phyloP scores from a whole-genome alignment of 2,113 vertebrate species.

The Gorsachius goisagi region DNA sequence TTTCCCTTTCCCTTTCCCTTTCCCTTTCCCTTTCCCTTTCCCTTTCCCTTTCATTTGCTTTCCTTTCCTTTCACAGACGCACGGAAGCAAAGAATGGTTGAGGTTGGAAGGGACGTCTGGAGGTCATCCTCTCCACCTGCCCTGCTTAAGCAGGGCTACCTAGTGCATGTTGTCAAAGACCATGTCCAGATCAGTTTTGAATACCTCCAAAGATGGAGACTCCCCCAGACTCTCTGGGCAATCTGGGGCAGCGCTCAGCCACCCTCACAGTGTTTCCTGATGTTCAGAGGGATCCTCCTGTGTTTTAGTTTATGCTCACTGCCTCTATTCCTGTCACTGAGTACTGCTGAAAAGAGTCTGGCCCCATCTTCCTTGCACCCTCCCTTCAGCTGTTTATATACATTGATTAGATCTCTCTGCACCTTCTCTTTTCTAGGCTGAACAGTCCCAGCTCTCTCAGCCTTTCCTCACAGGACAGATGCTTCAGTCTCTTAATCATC shows the following conservation, averaged over 20 bases:
- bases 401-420: background rate
- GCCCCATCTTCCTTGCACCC: background rate
- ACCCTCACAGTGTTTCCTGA: background rate
- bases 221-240: background rate
- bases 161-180: background rate
- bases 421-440: background rate
- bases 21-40: too few species aligned
- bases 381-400: background rate
- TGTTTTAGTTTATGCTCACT: background rate
- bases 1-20: fast-evolving
- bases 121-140: background rate
- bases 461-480: background rate
- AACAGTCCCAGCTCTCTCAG: background rate
- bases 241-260: background rate
- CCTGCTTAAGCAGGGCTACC: background rate
- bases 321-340: background rate
- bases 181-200: background rate
- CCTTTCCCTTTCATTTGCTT: too few species aligned
- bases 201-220: background rate
- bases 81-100: background rate
- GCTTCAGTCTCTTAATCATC: background rate
- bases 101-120: background rate
- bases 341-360: background rate
- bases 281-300: background rate
- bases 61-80: background rate